phyloP scores from a whole-genome alignment of 2,797 vertebrate genomes.

The Lindbergichthys nudifrons region DNA sequence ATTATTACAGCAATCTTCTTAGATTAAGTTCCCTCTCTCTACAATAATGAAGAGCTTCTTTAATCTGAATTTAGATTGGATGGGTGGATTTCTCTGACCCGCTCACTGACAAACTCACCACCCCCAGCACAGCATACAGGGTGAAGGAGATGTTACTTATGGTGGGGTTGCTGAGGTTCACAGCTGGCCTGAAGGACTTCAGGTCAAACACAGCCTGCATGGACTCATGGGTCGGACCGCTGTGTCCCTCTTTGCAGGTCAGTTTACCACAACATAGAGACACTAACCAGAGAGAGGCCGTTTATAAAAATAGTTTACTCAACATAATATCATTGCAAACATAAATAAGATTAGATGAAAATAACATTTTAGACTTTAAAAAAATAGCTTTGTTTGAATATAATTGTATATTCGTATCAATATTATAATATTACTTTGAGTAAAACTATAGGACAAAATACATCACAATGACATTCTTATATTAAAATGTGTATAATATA shows the following conservation, averaged over 20 bases:
- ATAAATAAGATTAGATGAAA: too few species aligned
- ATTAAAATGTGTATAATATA: too few species aligned
- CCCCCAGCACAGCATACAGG: conserved; percentile 86
- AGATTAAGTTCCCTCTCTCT: not conserved
- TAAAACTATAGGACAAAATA: too few species aligned
- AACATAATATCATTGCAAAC: too few species aligned
- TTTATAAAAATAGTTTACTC: not conserved
- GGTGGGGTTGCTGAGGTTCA: conserved; percentile 85
- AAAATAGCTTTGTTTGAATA: too few species aligned
- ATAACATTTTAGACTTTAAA: too few species aligned
- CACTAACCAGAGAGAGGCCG: conserved; percentile 17
- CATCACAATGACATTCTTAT: too few species aligned
- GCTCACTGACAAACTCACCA: conserved; percentile 72
- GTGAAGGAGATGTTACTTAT: conserved; percentile 88
- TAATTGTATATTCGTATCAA: too few species aligned
- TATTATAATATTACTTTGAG: too few species aligned
- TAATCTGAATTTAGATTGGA: not conserved
- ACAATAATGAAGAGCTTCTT: not conserved
- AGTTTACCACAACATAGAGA: conserved; percentile 60
- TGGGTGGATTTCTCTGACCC: not conserved
- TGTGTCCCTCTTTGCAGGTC: conserved; percentile 77
- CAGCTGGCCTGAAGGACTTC: conserved; percentile 81
- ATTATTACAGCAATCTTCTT: not conserved
- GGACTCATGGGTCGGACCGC: conserved; percentile 83
- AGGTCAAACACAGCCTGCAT: conserved; percentile 82